Evolutionary conservation across 1,140 invertebrate genomes (phyloP).

Genomic region (Akabosia matsudoensis): DNA sequence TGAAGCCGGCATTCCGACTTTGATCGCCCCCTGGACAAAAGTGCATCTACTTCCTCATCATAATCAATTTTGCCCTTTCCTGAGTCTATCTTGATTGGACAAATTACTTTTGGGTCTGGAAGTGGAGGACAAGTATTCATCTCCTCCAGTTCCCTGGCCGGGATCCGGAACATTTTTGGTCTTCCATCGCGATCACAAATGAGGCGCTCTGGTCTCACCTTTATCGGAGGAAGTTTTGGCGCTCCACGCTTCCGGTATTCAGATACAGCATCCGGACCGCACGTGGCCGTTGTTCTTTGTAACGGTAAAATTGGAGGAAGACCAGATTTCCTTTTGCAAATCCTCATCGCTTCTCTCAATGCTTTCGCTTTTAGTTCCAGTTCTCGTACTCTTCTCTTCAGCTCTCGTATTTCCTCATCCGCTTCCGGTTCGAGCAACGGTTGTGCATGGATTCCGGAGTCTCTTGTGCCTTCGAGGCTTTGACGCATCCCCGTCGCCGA

Average conservation of each 20-base stretch:
- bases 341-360: conserved; percentile 26
- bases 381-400: neutral
- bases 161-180: neutral
- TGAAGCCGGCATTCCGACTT: neutral
- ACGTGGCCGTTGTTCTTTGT: neutral
- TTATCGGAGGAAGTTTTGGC: neutral
- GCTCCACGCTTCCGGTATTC: neutral
- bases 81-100: neutral
- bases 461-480: neutral
- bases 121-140: neutral
- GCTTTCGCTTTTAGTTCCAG: neutral
- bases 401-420: neutral
- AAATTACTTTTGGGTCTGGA: neutral
- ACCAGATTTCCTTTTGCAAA: conserved; percentile 35
- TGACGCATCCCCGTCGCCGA: neutral
- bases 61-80: neutral
- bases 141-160: neutral
- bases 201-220: neutral
- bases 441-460: neutral
- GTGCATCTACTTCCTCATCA: neutral
- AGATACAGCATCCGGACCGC: neutral
- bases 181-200: neutral
- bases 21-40: neutral
- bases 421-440: neutral
- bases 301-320: conserved; percentile 25